Evolutionary conservation across 2,888 invertebrate genomes (phyloP).

Genomic region (Phanerotoma sp.): DNA sequence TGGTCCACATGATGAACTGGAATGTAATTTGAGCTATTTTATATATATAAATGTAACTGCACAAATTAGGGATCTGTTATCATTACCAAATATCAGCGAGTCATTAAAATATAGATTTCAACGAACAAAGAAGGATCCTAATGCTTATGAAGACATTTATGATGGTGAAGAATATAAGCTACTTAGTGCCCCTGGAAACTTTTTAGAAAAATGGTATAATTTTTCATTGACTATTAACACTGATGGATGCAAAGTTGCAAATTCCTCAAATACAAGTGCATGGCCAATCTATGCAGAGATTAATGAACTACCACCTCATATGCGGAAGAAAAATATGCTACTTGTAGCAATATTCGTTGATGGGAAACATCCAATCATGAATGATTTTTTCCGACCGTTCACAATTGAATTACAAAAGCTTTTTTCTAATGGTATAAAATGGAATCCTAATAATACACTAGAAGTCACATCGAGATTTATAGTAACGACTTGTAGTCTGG

Average conservation of each 20-base stretch:
- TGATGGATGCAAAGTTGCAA: no score
- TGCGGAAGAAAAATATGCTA: slow-evolving; percentile 23
- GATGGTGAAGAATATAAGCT: slow-evolving; percentile 25
- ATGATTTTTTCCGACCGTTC: slow-evolving; percentile 6
- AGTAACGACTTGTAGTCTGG: slow-evolving; percentile 4
- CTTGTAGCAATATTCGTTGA: slow-evolving; percentile 23
- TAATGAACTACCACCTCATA: no score
- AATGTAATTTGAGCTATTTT: neutral
- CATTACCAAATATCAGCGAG: neutral
- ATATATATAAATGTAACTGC: neutral
- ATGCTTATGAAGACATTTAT: slow-evolving; percentile 15
- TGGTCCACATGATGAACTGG: neutral
- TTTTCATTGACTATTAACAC: no score
- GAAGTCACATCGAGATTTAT: slow-evolving; percentile 13
- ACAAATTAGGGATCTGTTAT: neutral
- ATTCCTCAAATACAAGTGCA: no score
- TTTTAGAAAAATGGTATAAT: no score
- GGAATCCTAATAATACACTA: slow-evolving; percentile 4
- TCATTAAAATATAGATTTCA: neutral
- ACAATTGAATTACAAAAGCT: neutral
- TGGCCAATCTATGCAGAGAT: no score
- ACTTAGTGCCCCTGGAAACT: slow-evolving; percentile 4
- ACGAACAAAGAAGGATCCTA: neutral
- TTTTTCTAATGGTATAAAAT: slow-evolving; percentile 6
- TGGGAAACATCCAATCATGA: slow-evolving; percentile 14